phyloP scores from a whole-genome alignment of 2,113 vertebrate genomes.

The Piprites chloris region DNA sequence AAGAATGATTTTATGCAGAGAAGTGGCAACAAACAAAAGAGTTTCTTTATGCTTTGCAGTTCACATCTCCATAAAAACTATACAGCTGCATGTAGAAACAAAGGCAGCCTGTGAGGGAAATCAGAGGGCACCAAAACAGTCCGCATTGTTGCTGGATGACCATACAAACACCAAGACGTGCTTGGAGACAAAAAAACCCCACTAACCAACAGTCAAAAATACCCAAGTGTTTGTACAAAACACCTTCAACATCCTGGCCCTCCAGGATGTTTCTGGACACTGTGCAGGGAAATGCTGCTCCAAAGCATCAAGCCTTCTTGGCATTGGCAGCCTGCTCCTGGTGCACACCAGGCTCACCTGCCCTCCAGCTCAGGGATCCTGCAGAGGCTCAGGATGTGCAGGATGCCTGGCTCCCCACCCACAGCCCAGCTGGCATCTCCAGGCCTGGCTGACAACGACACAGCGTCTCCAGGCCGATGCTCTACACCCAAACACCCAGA shows the following conservation, averaged over 20 bases:
- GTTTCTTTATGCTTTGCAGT: conserved; percentile 40
- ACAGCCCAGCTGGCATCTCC: background rate
- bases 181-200: background rate
- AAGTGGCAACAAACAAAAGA: conserved; percentile 14
- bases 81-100: conserved; percentile 14
- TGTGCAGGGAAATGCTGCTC: background rate
- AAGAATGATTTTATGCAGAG: conserved; percentile 52
- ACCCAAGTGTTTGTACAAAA: background rate
- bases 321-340: background rate
- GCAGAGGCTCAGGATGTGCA: background rate
- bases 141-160: conserved; percentile 16
- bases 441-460: background rate
- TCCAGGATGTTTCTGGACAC: background rate
- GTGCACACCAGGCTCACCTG: background rate
- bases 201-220: background rate
- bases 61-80: conserved; percentile 43
- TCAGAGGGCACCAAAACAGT: conserved; percentile 37
- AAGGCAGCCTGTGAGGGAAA: conserved; percentile 19
- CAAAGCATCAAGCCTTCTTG: background rate
- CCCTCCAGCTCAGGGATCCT: background rate
- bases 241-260: background rate
- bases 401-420: background rate
- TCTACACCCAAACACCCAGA: too few relatives aligned
- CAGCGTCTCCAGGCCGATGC: accelerated
- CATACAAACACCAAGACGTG: background rate